Conservation (phyloP, 2,113 vertebrate species). For the Scomber colias region DNA sequence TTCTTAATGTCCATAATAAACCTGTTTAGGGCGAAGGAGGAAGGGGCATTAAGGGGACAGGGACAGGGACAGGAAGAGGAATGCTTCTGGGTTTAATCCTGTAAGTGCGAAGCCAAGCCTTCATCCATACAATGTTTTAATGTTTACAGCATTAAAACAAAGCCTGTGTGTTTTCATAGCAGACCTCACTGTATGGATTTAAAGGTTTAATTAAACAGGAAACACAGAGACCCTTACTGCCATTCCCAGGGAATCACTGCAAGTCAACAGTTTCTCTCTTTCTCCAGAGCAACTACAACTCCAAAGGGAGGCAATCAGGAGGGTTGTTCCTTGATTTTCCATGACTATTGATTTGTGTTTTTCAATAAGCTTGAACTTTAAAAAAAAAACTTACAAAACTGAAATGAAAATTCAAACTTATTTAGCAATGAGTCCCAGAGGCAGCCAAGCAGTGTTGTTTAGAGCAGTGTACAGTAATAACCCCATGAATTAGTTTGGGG, state of each 20-base stretch:
- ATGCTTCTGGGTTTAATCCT: conserved; percentile 30
- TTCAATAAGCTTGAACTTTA: conserved; percentile 62
- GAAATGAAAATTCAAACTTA: conserved; percentile 53
- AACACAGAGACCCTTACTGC: conserved; percentile 17
- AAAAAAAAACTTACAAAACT: conserved; percentile 51
- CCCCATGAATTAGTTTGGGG: conserved; percentile 9
- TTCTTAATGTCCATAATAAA: conserved; percentile 40
- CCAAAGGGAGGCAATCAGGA: conserved; percentile 47
- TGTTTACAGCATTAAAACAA: conserved; percentile 43
- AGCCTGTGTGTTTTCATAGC: conserved; percentile 19
- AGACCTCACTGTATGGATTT: conserved; percentile 24
- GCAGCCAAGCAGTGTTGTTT: conserved; percentile 29
- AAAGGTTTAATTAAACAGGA: conserved; percentile 53
- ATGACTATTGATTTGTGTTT: conserved; percentile 69
- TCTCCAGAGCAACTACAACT: conserved; percentile 29
- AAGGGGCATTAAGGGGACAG: not conserved
- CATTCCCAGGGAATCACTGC: conserved; percentile 42
- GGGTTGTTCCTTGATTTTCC: conserved; percentile 30
- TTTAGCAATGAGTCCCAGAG: conserved; percentile 43
- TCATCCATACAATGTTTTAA: conserved; percentile 6
- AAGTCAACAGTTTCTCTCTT: conserved; percentile 24
- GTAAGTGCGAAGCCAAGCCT: not conserved
- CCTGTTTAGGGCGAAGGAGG: conserved; percentile 26
- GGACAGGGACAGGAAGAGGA: conserved; percentile 20
- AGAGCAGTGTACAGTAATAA: conserved; percentile 11